Base-by-base conservation (phyloP, 2,888 invertebrate species). In the Parnassius orleans region DNA sequence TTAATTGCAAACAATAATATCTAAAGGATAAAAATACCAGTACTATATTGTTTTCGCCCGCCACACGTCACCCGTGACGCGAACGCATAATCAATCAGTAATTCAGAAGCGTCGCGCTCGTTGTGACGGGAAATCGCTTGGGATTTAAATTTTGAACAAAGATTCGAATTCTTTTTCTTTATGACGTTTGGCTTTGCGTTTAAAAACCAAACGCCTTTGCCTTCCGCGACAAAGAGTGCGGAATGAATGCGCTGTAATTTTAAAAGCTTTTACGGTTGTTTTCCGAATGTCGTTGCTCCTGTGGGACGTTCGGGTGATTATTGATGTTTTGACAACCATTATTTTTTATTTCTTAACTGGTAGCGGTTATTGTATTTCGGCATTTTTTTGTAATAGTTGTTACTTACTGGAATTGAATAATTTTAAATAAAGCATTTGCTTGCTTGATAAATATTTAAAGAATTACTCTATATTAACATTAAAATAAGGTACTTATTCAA, bases 71-170 rank as follows among this genome's bases (percentile, higher is more conserved):
- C 72, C 78, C 83, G 83, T 84, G 86, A 81, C 80, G 77, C 70
- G 90, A 88, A 87, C 88, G 86, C 84, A 89, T 90, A 90, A 90
- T 90, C 90, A 89, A 90, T 90, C 90, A 90, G 88, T 83, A 84
- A 88, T 83, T 81, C 86, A 78, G 80, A 72, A 80, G 81, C 78
- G 81, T 76, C 81, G 78, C 79, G 77, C 67, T 71, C 73, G 72
- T 72, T 78, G 80, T 86, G 82, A 86, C 84, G 83, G 76, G 75
- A 70, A 83, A 82, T 79, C 90, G 66, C 90, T 67, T 66, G 88
- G 87, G 90, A 90, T 81, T 87, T 77, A 76, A 79, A 81, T 78
- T 87, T 82, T 77, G 68, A 81, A 86, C 80, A 84, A 87, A 85
- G 84, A 87, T 84, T 83, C 80, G 75, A 78, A 83, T 33, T 82